Conservation (phyloP, 2,888 invertebrate genomes). For the Tupiocoris notatus region DNA sequence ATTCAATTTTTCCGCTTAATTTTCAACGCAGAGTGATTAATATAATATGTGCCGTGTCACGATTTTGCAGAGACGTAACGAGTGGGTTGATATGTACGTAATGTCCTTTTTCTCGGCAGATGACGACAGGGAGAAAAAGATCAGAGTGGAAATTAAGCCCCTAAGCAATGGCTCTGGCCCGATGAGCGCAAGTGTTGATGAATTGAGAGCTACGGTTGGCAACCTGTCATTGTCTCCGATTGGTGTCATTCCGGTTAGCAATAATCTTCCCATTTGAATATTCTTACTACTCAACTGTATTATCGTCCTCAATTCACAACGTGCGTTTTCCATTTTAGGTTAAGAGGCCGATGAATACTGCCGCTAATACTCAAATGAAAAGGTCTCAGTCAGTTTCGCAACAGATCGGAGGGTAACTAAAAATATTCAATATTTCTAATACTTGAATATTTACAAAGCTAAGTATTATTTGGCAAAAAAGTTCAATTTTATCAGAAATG, state of each 20-base stretch:
- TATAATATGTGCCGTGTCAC: no score
- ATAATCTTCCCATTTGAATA: not conserved
- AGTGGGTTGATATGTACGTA: no score
- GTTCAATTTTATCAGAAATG: no score
- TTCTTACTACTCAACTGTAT: no score
- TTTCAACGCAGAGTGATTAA: no score
- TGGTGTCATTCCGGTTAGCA: conserved; percentile 59
- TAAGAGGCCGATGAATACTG: not conserved
- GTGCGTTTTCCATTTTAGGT: not conserved
- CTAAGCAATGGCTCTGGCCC: conserved; percentile 84
- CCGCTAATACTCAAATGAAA: conserved; percentile 59
- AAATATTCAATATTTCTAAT: conserved; percentile 6
- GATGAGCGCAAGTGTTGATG: conserved; percentile 94
- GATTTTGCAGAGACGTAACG: no score
- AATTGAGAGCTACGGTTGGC: conserved; percentile 86
- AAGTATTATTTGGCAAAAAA: no score
- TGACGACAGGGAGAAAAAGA: conserved; percentile 82
- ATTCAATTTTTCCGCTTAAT: no score
- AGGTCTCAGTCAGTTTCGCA: conserved; percentile 75
- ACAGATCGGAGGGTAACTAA: conserved; percentile 64
- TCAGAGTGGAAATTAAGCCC: conserved; percentile 93
- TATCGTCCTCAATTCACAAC: not conserved
- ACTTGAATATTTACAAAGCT: not conserved
- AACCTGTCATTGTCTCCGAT: conserved; percentile 81
- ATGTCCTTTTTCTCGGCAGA: no score